Evolutionary conservation across 1,140 invertebrate species (phyloP), one percentile per base, ranked within the genome.

Genomic region (Zaprionus ornatus): DNA sequence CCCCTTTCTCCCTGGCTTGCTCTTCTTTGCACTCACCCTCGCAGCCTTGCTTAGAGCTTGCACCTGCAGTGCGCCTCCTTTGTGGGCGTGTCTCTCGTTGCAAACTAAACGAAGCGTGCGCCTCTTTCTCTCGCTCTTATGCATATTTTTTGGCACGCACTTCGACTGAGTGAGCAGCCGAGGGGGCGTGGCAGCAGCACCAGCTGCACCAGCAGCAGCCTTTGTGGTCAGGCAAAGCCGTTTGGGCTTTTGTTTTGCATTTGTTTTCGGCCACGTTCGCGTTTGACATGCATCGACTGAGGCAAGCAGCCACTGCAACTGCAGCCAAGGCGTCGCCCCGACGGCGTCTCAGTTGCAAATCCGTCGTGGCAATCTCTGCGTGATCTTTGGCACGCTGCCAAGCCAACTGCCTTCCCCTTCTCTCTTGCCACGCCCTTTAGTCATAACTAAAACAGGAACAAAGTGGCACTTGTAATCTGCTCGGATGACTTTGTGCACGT

Each of bases 241-340:
- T 80, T 80, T 87, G 63, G 72, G 77, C 74, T 68, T 83, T 85
- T 80, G 77, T 83, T 83, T 66, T 70, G 80, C 50, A 61, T 76
- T 75, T 67, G 68, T 73, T 87, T 87, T 82, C 32, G 68, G 81
- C 65, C 59, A 60, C 59, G 59, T 75, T 86, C 82, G 83, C 82
- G 82, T 86, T 86, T 86, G 84, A 86, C 83, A 86, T 86, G 83
- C 83, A 86, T 86, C 80, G 84, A 82, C 83, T 86, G 79, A 82
- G 25, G 29, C 42, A 69, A 21, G 25, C 57, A 5, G 21, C 9
- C 42, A 70, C 13, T 37, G 48, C 19, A 54, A 54, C 55, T 50
- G 23, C 32, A 60, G 32, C 32, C 5, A 23, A 59, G 54, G 72
- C 72, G 72, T 62, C 60, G 59, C 67, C 68, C 67, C 55, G 79